A percentile compares a stretch with the other conserved stretches of the same genome.
phyloP scores from a whole-genome alignment of 2,113 vertebrate genomes.

The Leucopsar rothschildi region DNA sequence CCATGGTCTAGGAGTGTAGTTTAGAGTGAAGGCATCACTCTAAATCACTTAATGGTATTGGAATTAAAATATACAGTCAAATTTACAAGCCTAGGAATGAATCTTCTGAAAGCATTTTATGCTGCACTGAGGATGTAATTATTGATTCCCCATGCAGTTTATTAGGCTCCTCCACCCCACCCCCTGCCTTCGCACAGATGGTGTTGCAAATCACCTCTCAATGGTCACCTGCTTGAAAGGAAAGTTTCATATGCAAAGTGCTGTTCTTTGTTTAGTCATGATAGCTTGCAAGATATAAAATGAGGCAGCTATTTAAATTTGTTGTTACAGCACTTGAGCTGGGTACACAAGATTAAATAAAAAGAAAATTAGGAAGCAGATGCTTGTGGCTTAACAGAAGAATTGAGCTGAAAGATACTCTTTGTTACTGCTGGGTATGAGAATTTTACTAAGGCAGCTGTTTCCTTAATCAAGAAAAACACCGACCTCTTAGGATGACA shows the following conservation, averaged over 20 bases:
- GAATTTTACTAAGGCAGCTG: slow-evolving; percentile 62
- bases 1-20: background rate
- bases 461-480: slow-evolving; percentile 43
- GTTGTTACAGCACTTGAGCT: slow-evolving; percentile 37
- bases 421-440: slow-evolving; percentile 51
- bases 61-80: slow-evolving; percentile 47
- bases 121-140: slow-evolving; percentile 57
- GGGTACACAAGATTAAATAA: slow-evolving; percentile 58
- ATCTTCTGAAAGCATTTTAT: slow-evolving; percentile 50
- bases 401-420: slow-evolving; percentile 58
- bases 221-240: slow-evolving; percentile 46
- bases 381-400: slow-evolving; percentile 65
- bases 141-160: slow-evolving; percentile 56
- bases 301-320: slow-evolving; percentile 51
- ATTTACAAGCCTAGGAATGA: slow-evolving; percentile 56
- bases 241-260: slow-evolving; percentile 64
- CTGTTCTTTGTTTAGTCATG: slow-evolving; percentile 42
- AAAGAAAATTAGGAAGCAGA: slow-evolving; percentile 65
- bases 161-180: slow-evolving; percentile 6
- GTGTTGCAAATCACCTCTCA: slow-evolving; percentile 49
- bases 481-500: background rate
- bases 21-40: slow-evolving; percentile 38
- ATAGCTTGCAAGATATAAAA: slow-evolving; percentile 45
- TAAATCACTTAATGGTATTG: slow-evolving; percentile 39
- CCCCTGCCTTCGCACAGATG: slow-evolving; percentile 17